These are phyloP conservation scores for Romanogobio albipinnatus DNA, from an alignment of 2,113 vertebrate species.

Conservation along the genomic window DNA sequence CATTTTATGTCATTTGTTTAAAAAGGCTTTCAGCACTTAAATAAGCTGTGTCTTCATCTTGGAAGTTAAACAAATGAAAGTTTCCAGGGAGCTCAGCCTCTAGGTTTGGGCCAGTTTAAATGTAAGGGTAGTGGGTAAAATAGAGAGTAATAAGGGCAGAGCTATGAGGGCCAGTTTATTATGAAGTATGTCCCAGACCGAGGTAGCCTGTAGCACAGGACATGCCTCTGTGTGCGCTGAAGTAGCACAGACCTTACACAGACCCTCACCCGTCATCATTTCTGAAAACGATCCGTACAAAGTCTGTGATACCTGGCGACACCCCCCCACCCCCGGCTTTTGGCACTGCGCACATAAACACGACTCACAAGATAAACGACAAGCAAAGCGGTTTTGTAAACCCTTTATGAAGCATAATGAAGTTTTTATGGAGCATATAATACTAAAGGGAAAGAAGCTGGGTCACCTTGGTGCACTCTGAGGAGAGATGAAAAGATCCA, in stretches of 20 bases:
- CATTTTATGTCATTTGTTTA: conserved; percentile 79
- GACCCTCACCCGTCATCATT: not conserved
- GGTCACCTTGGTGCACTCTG: conserved; percentile 86
- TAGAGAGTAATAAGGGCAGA: conserved; percentile 43
- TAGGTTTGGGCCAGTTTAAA: conserved; percentile 56
- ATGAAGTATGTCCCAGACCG: conserved; percentile 69
- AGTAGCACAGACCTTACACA: conserved; percentile 33
- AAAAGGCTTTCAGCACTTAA: conserved; percentile 95
- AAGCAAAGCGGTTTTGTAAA: conserved; percentile 87
- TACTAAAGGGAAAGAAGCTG: conserved; percentile 83
- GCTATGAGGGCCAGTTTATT: conserved; percentile 79
- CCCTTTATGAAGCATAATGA: conserved; percentile 89
- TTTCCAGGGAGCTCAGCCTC: conserved; percentile 77
- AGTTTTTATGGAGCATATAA: conserved; percentile 47
- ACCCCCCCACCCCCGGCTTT: conserved; percentile 71
- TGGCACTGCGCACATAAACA: conserved; percentile 92
- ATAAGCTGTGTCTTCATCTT: conserved; percentile 81
- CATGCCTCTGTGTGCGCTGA: conserved; percentile 21
- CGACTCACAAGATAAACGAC: conserved; percentile 88
- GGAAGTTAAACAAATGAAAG: conserved; percentile 81
- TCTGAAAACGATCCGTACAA: not conserved
- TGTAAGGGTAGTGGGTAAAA: conserved; percentile 55
- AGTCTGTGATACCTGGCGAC: not conserved
- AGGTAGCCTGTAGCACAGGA: conserved; percentile 66
- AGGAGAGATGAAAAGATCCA: conserved; percentile 85